Evolutionary conservation across 2,888 invertebrate species (phyloP).

Genomic region (Patella depressa): DNA sequence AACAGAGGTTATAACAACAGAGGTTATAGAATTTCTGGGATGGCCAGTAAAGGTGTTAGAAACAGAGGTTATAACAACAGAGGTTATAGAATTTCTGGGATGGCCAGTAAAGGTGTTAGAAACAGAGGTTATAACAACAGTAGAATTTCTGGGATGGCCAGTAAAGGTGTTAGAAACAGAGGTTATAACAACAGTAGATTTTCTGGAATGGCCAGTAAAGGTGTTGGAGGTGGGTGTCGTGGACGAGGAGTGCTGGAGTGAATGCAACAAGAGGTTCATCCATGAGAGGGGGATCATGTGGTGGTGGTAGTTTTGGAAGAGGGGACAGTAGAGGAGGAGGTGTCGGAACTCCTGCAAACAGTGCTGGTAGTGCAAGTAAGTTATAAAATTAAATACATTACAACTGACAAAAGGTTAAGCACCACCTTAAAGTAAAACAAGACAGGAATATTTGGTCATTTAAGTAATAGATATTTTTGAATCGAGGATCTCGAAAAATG

Average conservation of each 20-base stretch:
- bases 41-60: too few species aligned
- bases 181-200: neutral
- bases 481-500: too few species aligned
- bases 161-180: neutral
- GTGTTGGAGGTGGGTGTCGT: neutral
- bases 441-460: too few species aligned
- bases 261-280: neutral
- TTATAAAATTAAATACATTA: too few species aligned
- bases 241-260: neutral
- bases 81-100: too few species aligned
- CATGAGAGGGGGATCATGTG: constrained; percentile 12
- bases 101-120: neutral
- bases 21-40: too few species aligned
- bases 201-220: neutral
- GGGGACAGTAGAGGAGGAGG: constrained; percentile 17
- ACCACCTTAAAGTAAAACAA: too few species aligned
- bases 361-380: neutral
- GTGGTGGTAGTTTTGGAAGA: constrained; percentile 18
- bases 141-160: too few species aligned
- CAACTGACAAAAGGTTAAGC: too few species aligned
- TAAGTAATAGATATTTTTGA: too few species aligned
- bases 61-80: too few species aligned
- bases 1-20: too few species aligned
- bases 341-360: neutral
- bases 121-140: neutral